Evolutionary conservation across 2,797 vertebrate genomes (phyloP).

Genomic region (Leuciscus waleckii): DNA sequence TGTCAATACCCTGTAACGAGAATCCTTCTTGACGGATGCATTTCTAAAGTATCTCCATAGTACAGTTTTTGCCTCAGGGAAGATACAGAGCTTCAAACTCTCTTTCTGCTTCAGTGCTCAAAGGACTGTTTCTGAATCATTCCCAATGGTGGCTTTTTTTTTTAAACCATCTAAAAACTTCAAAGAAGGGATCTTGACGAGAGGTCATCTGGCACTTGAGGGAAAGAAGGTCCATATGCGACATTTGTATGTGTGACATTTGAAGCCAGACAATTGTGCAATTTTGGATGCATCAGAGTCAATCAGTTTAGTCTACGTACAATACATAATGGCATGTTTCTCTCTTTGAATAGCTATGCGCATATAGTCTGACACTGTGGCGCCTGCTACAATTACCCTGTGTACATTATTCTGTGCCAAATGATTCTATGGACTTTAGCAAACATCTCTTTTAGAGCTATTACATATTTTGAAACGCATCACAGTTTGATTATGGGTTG

Average conservation of each 20-base stretch:
- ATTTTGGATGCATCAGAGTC: not conserved
- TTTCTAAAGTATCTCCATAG: not conserved
- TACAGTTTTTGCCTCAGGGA: not conserved
- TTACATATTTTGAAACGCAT: not conserved
- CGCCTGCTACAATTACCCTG: not conserved
- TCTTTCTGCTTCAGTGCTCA: not conserved
- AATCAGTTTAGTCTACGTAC: not conserved
- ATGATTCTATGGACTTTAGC: not conserved
- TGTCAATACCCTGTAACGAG: not conserved
- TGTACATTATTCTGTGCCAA: not conserved
- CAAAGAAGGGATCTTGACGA: not conserved
- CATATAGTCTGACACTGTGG: not conserved
- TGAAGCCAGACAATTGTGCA: not conserved
- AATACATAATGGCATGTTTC: not conserved
- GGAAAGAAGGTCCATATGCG: not conserved
- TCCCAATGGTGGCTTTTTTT: not conserved
- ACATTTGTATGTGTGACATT: not conserved
- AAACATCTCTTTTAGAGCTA: not conserved
- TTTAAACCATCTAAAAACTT: not conserved
- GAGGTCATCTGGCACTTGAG: not conserved
- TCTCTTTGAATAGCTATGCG: not conserved
- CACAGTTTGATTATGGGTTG: not conserved
- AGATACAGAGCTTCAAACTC: not conserved
- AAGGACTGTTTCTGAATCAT: not conserved
- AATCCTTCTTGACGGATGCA: not conserved